Evolutionary conservation across 1,140 invertebrate genomes (phyloP), one percentile per base, ranked within the genome.

Genomic region (Saxidomus purpurata): DNA sequence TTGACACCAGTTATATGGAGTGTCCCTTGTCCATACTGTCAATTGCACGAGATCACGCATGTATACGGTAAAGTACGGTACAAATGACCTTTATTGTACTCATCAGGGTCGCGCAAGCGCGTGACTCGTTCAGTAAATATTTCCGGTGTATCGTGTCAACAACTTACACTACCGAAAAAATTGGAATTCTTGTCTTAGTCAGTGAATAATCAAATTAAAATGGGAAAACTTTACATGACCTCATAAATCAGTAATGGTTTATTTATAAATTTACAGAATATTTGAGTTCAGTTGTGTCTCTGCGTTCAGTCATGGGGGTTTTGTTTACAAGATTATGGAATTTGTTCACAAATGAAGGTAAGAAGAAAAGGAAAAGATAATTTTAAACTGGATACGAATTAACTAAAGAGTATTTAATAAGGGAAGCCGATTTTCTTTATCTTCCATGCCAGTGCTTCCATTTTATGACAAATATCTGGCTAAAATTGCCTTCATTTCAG

Each of bases 261-360:
- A 40, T 6, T 80, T 52, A 43, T 38, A 31, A 63, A 40, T 67
- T 74, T 63, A 49, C 63, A 40, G 1, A n/a, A 63, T 63, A 28
- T 28, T 63, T 63, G 22, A 19, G 36, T 40, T 43, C 17, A 82
- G 22, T 59, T 34, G 49, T 25, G 15, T 63, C 13, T 59, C 15
- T 47, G 31, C 31, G 61, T 74, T 4, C 67, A 55, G 92, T 80
- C 59, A 94, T 94, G 94, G 94, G 94, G 36, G 83, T 93, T 31
- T 79, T 94, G 43, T 94, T 94, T 87, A 91, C 94, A 36, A 92
- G 93, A 80, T 59, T 94, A 63, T 94, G 94, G 94, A 93, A 91
- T 91, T 89, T 94, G 34, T 94, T 94, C 89, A 92, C 92, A 87
- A 94, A 94, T 90, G 94, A 94, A 94, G 94, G 94, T 94, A 91